Conservation (phyloP, 2,113 vertebrate species). For the Semicossyphus pulcher region DNA sequence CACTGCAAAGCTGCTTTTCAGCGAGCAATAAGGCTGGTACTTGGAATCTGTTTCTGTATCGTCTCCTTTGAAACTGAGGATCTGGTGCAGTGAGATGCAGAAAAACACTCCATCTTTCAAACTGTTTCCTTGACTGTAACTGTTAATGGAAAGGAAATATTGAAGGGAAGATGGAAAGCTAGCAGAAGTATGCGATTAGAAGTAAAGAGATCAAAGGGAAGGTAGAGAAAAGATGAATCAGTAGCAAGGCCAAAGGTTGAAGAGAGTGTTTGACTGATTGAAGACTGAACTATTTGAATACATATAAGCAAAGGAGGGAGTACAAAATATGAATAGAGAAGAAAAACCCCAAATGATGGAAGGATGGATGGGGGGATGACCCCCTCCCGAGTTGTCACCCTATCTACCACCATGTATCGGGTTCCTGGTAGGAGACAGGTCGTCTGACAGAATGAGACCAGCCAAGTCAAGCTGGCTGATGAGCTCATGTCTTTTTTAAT, state of each 20-base stretch:
- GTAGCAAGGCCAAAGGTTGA: not conserved
- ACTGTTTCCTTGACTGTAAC: no score
- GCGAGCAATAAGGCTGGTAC: not conserved
- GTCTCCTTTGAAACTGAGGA: not conserved
- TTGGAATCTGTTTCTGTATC: not conserved
- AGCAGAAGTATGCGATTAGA: not conserved
- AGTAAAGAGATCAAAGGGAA: not conserved
- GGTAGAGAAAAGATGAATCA: not conserved
- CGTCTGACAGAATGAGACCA: slow-evolving; percentile 76
- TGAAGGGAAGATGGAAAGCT: not conserved
- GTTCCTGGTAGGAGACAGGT: slow-evolving; percentile 56
- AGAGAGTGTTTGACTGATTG: not conserved
- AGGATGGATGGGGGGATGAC: slow-evolving; percentile 2
- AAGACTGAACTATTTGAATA: not conserved
- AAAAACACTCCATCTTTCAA: no score
- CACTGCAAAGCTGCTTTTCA: slow-evolving; percentile 2
- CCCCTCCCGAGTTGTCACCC: slow-evolving; percentile 51
- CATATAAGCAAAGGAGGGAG: not conserved
- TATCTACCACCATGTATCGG: slow-evolving; percentile 65
- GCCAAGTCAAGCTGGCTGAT: slow-evolving; percentile 48
- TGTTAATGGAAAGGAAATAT: not conserved
- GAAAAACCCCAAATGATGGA: not conserved
- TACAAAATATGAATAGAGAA: not conserved
- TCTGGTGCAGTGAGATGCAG: not conserved
- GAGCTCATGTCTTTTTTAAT: slow-evolving; percentile 67